These are phyloP conservation scores for Pluvianellus socialis DNA, from an alignment of 2,113 vertebrate genomes.

Conservation along the genomic window DNA sequence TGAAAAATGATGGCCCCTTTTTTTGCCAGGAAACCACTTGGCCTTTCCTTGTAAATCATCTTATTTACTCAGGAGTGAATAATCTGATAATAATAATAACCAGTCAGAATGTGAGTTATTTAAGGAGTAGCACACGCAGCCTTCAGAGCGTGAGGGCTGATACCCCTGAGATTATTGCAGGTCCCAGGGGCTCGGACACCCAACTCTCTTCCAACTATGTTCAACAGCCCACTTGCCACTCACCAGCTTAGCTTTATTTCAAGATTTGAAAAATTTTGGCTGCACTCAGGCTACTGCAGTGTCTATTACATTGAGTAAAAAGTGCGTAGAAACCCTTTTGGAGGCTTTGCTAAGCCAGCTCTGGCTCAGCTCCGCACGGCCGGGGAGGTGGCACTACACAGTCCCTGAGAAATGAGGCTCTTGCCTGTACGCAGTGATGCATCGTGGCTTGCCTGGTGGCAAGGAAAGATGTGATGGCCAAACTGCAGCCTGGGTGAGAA, in stretches of 20 bases:
- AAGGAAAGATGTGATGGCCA: not conserved
- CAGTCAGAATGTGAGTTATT: not conserved
- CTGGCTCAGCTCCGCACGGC: rapidly evolving
- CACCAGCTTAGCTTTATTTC: not conserved
- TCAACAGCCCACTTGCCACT: not conserved
- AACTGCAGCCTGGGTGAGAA: not conserved
- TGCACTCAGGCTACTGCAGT: not conserved
- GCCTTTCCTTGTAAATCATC: not conserved
- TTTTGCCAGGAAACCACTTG: not conserved
- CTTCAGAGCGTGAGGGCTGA: not conserved
- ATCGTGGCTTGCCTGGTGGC: not conserved
- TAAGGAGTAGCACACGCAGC: not conserved
- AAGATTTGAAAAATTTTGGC: not conserved
- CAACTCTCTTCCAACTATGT: not conserved
- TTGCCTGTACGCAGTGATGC: rapidly evolving
- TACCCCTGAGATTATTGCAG: not conserved
- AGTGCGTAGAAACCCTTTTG: rapidly evolving
- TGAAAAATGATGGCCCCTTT: not conserved
- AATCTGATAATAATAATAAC: not conserved
- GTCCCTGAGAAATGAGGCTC: not conserved
- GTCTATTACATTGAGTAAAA: not conserved
- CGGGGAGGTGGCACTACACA: not conserved
- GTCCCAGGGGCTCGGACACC: too few species aligned
- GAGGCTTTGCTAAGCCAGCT: not conserved
- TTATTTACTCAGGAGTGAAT: not conserved